A percentile compares a stretch with the other conserved stretches of the same genome.
phyloP scores from a whole-genome alignment of 2,113 vertebrate species.

The Amazona guildingii region DNA sequence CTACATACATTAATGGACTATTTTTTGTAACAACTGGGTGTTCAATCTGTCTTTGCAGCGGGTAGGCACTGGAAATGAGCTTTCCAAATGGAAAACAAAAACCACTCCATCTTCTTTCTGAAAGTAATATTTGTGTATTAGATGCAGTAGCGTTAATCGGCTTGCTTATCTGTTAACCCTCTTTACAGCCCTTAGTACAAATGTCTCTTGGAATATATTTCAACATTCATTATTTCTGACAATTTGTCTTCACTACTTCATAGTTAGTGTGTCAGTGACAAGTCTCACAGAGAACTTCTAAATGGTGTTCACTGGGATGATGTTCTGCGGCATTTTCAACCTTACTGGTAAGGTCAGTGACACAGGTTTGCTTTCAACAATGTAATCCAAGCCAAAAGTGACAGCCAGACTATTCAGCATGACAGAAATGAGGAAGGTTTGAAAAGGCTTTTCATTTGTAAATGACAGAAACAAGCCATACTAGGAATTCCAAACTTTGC shows the following conservation, averaged over 20 bases:
- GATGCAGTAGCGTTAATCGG: neutral
- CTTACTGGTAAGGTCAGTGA: conserved; percentile 37
- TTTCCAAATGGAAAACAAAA: neutral
- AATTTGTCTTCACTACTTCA: neutral
- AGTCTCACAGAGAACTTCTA: neutral
- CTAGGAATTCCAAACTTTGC: neutral
- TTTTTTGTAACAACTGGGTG: neutral
- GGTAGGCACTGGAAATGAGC: neutral
- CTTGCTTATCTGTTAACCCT: neutral
- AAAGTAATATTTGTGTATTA: neutral
- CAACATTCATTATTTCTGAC: conserved; percentile 17
- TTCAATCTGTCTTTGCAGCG: neutral
- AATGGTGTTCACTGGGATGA: conserved; percentile 9
- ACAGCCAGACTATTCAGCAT: conserved; percentile 12
- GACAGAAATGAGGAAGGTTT: neutral
- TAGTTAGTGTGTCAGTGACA: neutral
- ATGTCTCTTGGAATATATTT: neutral
- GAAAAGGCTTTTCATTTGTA: conserved; percentile 21
- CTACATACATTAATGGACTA: neutral
- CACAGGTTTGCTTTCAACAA: conserved; percentile 45
- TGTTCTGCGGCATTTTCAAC: neutral
- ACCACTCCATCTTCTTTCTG: neutral
- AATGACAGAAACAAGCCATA: conserved; percentile 8
- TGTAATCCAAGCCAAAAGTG: conserved; percentile 25
- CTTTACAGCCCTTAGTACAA: neutral